Percentiles rank a stretch among this genome's conserved stretches.
phyloP scores from a whole-genome alignment of 2,797 vertebrate species.

The Champsocephalus esox region DNA sequence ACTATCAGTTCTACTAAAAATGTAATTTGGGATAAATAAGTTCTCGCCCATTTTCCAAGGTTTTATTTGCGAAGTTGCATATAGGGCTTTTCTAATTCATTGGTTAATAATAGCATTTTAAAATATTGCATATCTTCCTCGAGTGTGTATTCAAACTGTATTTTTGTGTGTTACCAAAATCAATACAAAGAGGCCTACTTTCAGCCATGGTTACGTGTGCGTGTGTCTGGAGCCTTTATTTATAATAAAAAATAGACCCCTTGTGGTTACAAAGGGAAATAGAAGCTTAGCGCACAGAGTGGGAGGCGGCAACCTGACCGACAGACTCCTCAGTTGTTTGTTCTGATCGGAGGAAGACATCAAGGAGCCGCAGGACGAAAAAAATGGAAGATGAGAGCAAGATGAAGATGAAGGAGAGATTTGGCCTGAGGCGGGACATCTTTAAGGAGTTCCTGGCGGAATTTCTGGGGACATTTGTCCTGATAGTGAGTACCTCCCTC shows the following conservation, averaged over 20 bases:
- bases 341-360: conserved; percentile 69
- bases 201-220: background rate
- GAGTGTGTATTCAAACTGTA: background rate
- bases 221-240: background rate
- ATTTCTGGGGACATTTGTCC: conserved; percentile 93
- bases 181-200: background rate
- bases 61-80: background rate
- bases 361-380: conserved; percentile 37
- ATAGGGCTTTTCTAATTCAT: too few relatives aligned
- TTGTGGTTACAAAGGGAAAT: conserved; percentile 62
- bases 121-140: background rate
- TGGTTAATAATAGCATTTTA: background rate
- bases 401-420: conserved; percentile 86
- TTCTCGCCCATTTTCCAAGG: background rate
- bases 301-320: conserved; percentile 75
- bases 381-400: conserved; percentile 81
- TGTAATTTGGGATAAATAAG: background rate
- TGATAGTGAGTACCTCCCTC: conserved; percentile 92
- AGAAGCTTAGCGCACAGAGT: conserved; percentile 64
- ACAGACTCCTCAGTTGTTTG: conserved; percentile 62
- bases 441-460: conserved; percentile 93
- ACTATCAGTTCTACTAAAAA: conserved; percentile 2
- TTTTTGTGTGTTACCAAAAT: background rate
- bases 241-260: conserved; percentile 54
- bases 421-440: conserved; percentile 88